These are phyloP conservation scores for Agrilus planipennis DNA, from an alignment of 1,140 invertebrate species.

Conservation along the genomic window DNA sequence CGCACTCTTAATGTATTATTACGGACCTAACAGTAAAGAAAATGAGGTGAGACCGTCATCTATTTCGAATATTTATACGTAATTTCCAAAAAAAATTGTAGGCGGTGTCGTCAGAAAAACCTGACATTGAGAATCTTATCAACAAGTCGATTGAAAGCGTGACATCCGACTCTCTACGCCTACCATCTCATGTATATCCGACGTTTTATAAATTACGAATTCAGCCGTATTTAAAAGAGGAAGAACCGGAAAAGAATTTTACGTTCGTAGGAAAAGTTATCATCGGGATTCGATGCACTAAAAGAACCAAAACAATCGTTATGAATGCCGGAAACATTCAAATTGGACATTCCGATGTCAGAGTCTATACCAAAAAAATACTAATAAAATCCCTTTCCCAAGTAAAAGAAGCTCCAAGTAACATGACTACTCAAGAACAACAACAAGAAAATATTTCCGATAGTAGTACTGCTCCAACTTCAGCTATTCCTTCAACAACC, in stretches of 20 bases:
- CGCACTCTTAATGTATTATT: conserved; percentile 25
- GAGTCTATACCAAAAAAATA: conserved; percentile 12
- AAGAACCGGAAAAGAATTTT: conserved; percentile 20
- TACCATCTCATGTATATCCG: conserved; percentile 20
- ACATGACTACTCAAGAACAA: not conserved
- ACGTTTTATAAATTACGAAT: conserved; percentile 20
- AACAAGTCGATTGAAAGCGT: conserved; percentile 24
- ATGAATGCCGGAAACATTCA: conserved; percentile 22
- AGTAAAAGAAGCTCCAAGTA: not conserved
- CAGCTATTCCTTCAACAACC: not conserved
- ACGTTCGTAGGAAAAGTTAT: conserved; percentile 22
- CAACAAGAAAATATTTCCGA: not conserved
- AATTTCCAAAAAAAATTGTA: not conserved
- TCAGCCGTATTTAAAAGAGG: conserved; percentile 23
- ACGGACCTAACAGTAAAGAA: conserved; percentile 22
- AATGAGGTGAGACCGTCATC: conserved; percentile 15
- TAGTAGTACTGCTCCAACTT: not conserved
- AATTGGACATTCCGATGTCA: conserved; percentile 16
- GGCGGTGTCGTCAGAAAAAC: no score
- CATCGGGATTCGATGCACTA: conserved; percentile 18
- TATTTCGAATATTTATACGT: not conserved
- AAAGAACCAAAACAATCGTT: conserved; percentile 22
- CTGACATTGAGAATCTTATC: conserved; percentile 24
- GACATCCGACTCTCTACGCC: conserved; percentile 16
- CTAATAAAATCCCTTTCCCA: conserved; percentile 1